These are phyloP conservation scores for Deilephila porcellus DNA, from an alignment of 2,888 invertebrate genomes.

Conservation along the genomic window DNA sequence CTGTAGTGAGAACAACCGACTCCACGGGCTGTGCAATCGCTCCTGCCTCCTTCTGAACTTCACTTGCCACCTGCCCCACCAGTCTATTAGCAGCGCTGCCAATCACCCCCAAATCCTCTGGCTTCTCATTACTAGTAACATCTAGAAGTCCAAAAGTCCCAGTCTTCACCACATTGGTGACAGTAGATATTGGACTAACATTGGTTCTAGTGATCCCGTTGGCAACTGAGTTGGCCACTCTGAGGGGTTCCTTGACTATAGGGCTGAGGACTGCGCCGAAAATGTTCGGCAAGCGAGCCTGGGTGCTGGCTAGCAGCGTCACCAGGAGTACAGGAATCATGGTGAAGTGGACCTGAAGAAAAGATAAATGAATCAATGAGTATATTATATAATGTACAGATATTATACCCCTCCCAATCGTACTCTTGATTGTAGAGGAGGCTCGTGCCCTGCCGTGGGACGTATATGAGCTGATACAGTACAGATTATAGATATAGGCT, in stretches of 20 bases:
- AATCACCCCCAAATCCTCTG: slow-evolving; percentile 28
- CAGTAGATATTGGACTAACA: neutral
- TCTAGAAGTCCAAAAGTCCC: slow-evolving; percentile 26
- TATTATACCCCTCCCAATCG: too few relatives aligned
- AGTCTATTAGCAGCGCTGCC: neutral
- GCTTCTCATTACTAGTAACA: slow-evolving; percentile 2
- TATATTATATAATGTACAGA: too few relatives aligned
- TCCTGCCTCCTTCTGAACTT: slow-evolving; percentile 48
- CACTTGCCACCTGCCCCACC: slow-evolving; percentile 32
- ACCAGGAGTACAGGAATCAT: neutral
- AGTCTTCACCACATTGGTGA: neutral
- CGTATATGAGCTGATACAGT: too few relatives aligned
- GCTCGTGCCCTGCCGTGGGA: too few relatives aligned
- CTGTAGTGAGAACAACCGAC: slow-evolving; percentile 49
- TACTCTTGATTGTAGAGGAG: too few relatives aligned
- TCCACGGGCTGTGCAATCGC: slow-evolving; percentile 60
- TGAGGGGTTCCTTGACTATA: neutral
- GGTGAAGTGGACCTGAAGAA: neutral
- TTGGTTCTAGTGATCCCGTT: neutral
- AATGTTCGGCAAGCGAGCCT: neutral
- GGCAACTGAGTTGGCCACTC: neutral
- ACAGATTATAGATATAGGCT: too few relatives aligned
- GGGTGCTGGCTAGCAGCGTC: neutral
- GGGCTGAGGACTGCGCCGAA: neutral
- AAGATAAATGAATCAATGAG: neutral